These are phyloP conservation scores for Crax fasciolata DNA, from an alignment of 2,797 vertebrate species.

Conservation along the genomic window DNA sequence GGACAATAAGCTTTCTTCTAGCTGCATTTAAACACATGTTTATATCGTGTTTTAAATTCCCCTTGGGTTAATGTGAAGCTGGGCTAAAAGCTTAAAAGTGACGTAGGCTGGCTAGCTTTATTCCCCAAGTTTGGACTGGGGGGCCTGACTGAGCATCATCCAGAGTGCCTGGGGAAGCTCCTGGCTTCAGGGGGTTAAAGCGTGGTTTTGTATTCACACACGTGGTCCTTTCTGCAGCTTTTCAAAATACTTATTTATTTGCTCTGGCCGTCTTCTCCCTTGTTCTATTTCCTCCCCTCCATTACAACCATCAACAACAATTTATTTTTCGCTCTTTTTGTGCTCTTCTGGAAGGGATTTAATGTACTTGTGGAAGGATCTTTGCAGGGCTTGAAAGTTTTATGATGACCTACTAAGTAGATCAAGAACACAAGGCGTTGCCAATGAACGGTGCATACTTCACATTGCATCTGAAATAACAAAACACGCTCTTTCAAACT, in stretches of 20 bases:
- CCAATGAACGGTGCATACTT: background rate
- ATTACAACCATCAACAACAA: background rate
- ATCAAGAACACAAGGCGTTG: background rate
- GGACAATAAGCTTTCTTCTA: conserved; percentile 79
- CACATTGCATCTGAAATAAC: background rate
- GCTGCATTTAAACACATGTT: conserved; percentile 79
- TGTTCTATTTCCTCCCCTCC: background rate
- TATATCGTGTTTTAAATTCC: conserved; percentile 77
- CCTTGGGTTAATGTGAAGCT: conserved; percentile 66
- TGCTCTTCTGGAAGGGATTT: background rate
- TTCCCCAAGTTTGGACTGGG: background rate
- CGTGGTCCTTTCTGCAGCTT: background rate
- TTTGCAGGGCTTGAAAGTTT: background rate
- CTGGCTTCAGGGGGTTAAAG: background rate
- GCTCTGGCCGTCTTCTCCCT: background rate
- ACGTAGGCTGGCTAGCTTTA: conserved; percentile 34
- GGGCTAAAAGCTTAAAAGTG: conserved; percentile 63
- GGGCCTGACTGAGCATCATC: background rate
- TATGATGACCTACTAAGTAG: background rate
- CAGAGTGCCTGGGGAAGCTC: rapidly evolving
- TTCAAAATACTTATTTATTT: background rate
- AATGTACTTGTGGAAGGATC: background rate
- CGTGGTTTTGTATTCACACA: background rate
- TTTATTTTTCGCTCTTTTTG: background rate
- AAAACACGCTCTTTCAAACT: background rate